Evolutionary conservation across 2,888 invertebrate genomes (phyloP), one percentile per base, ranked within the genome.

Genomic region (Melanotus villosus): DNA sequence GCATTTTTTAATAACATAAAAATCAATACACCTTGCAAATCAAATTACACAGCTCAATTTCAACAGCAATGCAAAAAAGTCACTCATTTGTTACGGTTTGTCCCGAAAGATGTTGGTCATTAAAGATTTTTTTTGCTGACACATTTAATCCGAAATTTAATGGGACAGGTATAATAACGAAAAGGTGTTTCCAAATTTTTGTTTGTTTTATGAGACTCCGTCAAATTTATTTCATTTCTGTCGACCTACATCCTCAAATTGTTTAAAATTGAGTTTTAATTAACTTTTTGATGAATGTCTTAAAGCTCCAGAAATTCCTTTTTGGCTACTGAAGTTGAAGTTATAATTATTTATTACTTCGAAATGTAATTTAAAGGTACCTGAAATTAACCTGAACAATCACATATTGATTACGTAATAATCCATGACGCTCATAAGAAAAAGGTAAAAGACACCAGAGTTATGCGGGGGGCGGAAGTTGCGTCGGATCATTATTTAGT

Each of bases 121-220:
- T 47, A 47, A 45, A 21, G 10, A n/a, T n/a, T n/a, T 47, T 47
- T 47, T 47, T 47, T 47, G 47, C 10, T 12, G 26, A 23, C 10
- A 47, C 23, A 12, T 23, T 21, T 47, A 47, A 47, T 23, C 21
- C 47, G 47, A 47, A 23, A 47, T 47, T 23, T 47, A 47, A 47
- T 47, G 21, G 41, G 9, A 16, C 41, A 41, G 14, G 6, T 41
- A 45, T 45, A 47, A 47, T 47, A 47, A 47, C 18, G 12, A 23
- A 23, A 47, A 47, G 47, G 47, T 47, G 47, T 47, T 47, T 47
- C 23, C 47, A 47, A 14, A 21, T 47, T 47, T 19, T 47, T 47
- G 47, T 47, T 47, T 47, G 47, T 47, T 47, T 47, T 47, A 26
- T 47, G 26, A 26, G 21, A 47, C 23, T 47, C 26, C 12, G 47